These are phyloP conservation scores for Rissa tridactyla DNA, from an alignment of 2,113 vertebrate genomes.

Conservation along the genomic window DNA sequence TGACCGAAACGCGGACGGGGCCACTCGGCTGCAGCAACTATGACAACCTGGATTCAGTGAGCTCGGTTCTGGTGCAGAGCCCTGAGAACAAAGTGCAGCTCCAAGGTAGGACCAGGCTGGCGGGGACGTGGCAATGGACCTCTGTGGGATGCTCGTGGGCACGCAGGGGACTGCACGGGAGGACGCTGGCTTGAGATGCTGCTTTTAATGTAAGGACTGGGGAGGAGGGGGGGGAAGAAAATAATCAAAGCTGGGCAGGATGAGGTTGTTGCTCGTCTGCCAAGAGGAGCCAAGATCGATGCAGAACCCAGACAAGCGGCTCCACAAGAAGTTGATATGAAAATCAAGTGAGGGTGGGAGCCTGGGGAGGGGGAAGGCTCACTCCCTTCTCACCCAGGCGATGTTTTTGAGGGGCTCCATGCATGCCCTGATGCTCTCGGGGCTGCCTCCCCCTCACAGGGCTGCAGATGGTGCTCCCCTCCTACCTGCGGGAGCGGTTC, in stretches of 20 bases:
- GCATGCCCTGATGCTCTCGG: background rate
- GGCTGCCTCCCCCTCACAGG: constrained; percentile 67
- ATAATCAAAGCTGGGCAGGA: constrained; percentile 36
- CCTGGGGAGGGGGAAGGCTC: background rate
- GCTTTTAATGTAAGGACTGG: constrained; percentile 36
- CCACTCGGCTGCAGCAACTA: constrained; percentile 99
- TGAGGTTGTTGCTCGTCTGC: constrained; percentile 30
- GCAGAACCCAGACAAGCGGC: constrained; percentile 41
- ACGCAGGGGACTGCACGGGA: background rate
- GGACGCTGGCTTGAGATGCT: background rate
- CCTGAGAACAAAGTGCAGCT: constrained; percentile 98
- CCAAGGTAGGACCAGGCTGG: constrained; percentile 78
- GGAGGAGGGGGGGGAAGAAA: background rate
- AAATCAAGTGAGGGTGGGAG: background rate
- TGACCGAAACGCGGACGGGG: constrained; percentile 95
- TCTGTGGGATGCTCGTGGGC: background rate
- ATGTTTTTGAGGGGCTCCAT: background rate
- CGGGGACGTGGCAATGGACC: background rate
- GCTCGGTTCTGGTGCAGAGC: constrained; percentile 96
- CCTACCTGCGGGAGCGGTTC: constrained; percentile 87
- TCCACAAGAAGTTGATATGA: constrained; percentile 27
- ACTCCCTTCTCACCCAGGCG: rapidly evolving
- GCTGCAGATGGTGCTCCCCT: constrained; percentile 91
- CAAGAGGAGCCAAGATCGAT: constrained; percentile 32
- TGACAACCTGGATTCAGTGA: constrained; percentile 97